These are phyloP conservation scores for Serrognathus titanus DNA, from an alignment of 2,888 invertebrate genomes.

Conservation along the genomic window DNA sequence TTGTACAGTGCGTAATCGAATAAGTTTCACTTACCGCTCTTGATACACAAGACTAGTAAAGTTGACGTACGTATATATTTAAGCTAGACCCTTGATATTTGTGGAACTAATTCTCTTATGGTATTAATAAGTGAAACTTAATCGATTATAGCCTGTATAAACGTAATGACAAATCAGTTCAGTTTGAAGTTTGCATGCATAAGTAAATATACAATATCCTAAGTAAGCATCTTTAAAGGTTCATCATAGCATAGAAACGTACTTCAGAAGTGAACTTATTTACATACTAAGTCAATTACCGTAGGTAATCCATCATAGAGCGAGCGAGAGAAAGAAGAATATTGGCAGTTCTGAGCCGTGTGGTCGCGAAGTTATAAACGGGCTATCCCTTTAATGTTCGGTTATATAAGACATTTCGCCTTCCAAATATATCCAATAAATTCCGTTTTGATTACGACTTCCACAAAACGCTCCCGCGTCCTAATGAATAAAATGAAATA, in stretches of 20 bases:
- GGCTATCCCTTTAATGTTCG: neutral
- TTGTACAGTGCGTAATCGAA: too few species aligned
- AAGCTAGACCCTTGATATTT: too few species aligned
- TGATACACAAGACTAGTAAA: too few species aligned
- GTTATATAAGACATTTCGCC: neutral
- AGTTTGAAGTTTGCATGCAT: neutral
- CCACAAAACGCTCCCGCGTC: neutral
- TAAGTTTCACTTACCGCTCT: too few species aligned
- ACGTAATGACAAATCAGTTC: neutral
- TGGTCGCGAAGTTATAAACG: neutral
- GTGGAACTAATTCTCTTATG: too few species aligned
- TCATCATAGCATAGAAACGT: neutral
- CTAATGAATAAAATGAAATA: neutral
- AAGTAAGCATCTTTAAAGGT: constrained; percentile 1
- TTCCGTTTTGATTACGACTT: too few species aligned
- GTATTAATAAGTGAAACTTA: too few species aligned
- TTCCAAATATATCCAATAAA: too few species aligned
- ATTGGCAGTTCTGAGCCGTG: neutral
- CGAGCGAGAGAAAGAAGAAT: neutral
- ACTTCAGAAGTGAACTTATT: constrained; percentile 3
- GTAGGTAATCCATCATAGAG: constrained; percentile 1
- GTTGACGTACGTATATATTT: too few species aligned
- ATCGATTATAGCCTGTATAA: too few species aligned
- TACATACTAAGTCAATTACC: constrained; percentile 9
- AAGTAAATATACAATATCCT: neutral